Conservation (phyloP, 2,888 invertebrate genomes). For the Lasioglossum morio region DNA sequence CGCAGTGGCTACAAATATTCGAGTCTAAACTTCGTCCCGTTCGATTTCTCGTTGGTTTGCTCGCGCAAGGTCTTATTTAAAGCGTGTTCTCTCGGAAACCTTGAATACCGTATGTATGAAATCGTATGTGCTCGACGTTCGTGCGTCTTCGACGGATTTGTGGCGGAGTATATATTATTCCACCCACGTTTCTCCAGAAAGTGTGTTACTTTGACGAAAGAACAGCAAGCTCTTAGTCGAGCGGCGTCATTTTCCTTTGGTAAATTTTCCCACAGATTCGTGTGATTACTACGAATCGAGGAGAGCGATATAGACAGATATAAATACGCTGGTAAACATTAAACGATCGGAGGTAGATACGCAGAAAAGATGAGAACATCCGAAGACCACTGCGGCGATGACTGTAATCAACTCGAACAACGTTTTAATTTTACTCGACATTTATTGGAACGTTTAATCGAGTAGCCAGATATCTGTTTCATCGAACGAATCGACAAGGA, state of each 20-base stretch:
- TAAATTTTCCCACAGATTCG: background rate
- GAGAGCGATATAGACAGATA: background rate
- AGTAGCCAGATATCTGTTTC: background rate
- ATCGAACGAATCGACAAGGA: background rate
- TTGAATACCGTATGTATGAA: background rate
- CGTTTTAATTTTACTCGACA: background rate
- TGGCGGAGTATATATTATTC: background rate
- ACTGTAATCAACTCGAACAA: background rate
- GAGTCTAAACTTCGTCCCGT: background rate
- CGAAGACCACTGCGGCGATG: background rate
- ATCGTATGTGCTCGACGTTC: background rate
- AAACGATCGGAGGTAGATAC: background rate
- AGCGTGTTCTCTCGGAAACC: conserved; percentile 5
- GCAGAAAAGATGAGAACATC: background rate
- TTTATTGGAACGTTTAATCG: background rate
- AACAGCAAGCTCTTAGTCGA: background rate
- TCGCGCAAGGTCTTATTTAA: conserved; percentile 26
- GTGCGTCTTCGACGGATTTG: background rate
- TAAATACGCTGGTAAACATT: background rate
- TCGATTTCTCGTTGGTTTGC: conserved; percentile 7
- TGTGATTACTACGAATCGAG: background rate
- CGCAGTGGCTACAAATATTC: background rate
- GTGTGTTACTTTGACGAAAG: background rate
- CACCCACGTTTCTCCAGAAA: background rate
- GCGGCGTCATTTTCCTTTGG: background rate